Conservation (phyloP, 2,888 invertebrate species). For the Anagyrus pseudococci region DNA sequence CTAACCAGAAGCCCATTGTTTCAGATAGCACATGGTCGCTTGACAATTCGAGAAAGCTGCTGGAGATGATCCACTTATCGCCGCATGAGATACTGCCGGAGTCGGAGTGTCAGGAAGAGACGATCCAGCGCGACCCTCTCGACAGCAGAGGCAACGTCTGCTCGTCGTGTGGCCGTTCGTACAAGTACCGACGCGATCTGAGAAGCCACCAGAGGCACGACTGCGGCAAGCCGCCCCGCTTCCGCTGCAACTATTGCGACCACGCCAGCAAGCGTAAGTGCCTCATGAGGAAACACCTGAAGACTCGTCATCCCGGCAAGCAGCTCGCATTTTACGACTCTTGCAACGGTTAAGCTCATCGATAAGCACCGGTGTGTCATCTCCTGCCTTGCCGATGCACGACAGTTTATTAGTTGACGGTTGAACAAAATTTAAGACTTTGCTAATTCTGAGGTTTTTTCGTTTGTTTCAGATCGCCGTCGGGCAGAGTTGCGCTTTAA, state of each 20-base stretch:
- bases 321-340: neutral
- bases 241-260: conserved; percentile 54
- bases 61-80: too few relatives aligned
- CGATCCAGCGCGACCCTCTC: neutral
- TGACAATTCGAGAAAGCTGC: too few relatives aligned
- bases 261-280: conserved; percentile 28
- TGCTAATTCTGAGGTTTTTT: neutral
- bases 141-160: conserved; percentile 6
- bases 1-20: too few relatives aligned
- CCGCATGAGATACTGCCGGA: too few relatives aligned
- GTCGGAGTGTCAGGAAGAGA: too few relatives aligned
- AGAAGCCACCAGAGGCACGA: conserved; percentile 52
- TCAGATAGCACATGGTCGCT: too few relatives aligned
- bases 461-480: neutral
- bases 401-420: neutral
- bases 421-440: neutral
- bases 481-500: too few relatives aligned
- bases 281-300: conserved; percentile 4
- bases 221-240: conserved; percentile 52
- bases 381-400: neutral
- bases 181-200: conserved; percentile 38
- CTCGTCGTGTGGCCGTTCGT: conserved; percentile 10
- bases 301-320: neutral
- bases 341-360: neutral
- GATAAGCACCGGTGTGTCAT: neutral